Percentiles rank a stretch among this genome's conserved stretches.
Conservation (phyloP, 2,888 invertebrate species). For the Ornithoptera priamus region DNA sequence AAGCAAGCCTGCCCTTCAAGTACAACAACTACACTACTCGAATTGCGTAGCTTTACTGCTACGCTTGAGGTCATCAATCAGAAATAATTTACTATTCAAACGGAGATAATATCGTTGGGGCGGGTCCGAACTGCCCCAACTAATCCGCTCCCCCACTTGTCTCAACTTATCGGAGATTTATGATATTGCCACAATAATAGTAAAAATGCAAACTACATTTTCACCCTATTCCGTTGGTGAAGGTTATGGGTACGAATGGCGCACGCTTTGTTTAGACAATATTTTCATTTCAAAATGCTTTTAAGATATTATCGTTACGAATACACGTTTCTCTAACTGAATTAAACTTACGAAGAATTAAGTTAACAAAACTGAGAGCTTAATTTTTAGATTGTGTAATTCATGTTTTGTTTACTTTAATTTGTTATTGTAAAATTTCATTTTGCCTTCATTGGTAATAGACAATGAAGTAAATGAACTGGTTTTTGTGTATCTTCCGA, state of each 20-base stretch:
- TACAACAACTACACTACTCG: too few relatives aligned
- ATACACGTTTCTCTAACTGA: too few relatives aligned
- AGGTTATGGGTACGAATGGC: conserved; percentile 14
- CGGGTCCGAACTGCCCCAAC: conserved; percentile 14
- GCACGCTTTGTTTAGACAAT: background rate
- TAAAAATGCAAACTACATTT: conserved; percentile 30
- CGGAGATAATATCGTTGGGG: conserved; percentile 19
- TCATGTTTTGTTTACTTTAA: too few relatives aligned
- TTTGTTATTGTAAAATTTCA: too few relatives aligned
- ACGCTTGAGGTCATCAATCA: conserved; percentile 17
- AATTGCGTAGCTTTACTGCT: background rate
- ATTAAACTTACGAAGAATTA: too few relatives aligned
- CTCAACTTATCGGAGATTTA: conserved; percentile 24
- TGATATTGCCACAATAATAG: conserved; percentile 30
- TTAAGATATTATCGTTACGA: conserved; percentile 11
- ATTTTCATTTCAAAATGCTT: conserved; percentile 17
- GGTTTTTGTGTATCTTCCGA: too few relatives aligned
- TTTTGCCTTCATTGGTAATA: too few relatives aligned
- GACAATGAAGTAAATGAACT: too few relatives aligned
- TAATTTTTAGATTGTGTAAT: too few relatives aligned
- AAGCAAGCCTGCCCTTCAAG: too few relatives aligned
- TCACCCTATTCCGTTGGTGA: conserved; percentile 19
- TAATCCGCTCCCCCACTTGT: conserved; percentile 28
- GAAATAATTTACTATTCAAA: conserved; percentile 23
- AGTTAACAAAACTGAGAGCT: too few relatives aligned